A percentile compares a stretch with the other conserved stretches of the same genome.
Evolutionary conservation across 2,113 vertebrate genomes (phyloP).

Genomic region (Osmerus eperlanus): DNA sequence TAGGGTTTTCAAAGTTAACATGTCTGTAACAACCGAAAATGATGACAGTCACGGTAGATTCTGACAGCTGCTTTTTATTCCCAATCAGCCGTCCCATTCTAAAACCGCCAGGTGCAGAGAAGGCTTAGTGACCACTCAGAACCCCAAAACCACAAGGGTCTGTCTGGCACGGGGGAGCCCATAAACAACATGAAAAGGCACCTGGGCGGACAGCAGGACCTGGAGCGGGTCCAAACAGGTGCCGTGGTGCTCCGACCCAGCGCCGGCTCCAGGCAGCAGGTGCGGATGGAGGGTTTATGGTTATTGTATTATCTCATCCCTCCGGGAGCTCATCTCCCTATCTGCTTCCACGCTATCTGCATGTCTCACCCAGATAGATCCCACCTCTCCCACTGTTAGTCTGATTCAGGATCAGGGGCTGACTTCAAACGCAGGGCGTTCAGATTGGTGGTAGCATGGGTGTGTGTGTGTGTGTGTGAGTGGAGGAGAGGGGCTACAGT

Average conservation of each 20-base stretch:
- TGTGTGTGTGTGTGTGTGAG: no score
- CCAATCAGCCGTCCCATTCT: no score
- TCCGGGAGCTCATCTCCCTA: slow-evolving; percentile 39
- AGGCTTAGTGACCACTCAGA: no score
- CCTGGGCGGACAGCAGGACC: slow-evolving; percentile 23
- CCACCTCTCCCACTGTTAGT: no score
- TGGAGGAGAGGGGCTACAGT: slow-evolving; percentile 15
- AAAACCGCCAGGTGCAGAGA: slow-evolving; percentile 16
- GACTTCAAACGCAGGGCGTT: slow-evolving; percentile 36
- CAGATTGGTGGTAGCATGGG: not conserved
- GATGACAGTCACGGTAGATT: no score
- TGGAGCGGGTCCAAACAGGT: slow-evolving; percentile 65
- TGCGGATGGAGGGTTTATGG: slow-evolving; percentile 32
- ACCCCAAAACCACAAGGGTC: not conserved
- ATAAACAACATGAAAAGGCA: slow-evolving; percentile 51
- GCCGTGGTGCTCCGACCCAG: slow-evolving; percentile 33
- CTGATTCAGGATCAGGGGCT: not conserved
- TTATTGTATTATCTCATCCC: slow-evolving; percentile 59
- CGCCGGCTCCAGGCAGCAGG: slow-evolving; percentile 20
- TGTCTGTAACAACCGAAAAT: no score
- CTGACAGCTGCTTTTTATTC: no score
- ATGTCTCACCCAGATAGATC: not conserved
- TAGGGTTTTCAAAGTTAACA: no score
- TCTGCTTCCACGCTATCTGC: slow-evolving; percentile 43
- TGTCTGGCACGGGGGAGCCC: not conserved